phyloP scores from a whole-genome alignment of 2,797 vertebrate species.

The Sebastes elongatus region DNA sequence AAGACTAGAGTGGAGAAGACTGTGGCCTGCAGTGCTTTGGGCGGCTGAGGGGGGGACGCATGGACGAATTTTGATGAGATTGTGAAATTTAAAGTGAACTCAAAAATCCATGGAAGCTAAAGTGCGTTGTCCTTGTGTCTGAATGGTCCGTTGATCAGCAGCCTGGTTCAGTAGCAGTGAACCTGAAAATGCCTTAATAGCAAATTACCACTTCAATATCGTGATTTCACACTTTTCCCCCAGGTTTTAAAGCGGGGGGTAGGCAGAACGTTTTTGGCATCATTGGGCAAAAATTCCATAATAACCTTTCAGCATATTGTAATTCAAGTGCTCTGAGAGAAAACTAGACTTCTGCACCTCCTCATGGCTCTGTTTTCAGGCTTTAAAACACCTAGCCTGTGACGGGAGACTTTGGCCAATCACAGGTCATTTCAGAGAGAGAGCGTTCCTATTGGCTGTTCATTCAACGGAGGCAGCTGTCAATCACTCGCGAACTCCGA shows the following conservation, averaged over 20 bases:
- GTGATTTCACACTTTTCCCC: neutral
- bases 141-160: conserved; percentile 18
- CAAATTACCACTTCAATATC: conserved; percentile 9
- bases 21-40: conserved; percentile 25
- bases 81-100: conserved; percentile 47
- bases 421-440: too few relatives aligned
- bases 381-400: too few relatives aligned
- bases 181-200: conserved; percentile 17
- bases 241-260: neutral
- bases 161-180: conserved; percentile 5
- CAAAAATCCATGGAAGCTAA: conserved; percentile 25
- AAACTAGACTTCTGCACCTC: too few relatives aligned
- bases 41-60: conserved; percentile 16
- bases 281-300: too few relatives aligned
- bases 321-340: too few relatives aligned
- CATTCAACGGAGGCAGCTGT: too few relatives aligned
- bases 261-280: neutral
- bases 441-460: too few relatives aligned
- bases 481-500: too few relatives aligned
- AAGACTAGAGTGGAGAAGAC: neutral
- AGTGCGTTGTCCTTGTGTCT: conserved; percentile 47
- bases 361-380: too few relatives aligned
- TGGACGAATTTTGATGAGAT: conserved; percentile 43
- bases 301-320: too few relatives aligned
- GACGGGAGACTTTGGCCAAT: too few relatives aligned